phyloP scores from a whole-genome alignment of 1,140 invertebrate genomes.

The Drosophila kikkawai region DNA sequence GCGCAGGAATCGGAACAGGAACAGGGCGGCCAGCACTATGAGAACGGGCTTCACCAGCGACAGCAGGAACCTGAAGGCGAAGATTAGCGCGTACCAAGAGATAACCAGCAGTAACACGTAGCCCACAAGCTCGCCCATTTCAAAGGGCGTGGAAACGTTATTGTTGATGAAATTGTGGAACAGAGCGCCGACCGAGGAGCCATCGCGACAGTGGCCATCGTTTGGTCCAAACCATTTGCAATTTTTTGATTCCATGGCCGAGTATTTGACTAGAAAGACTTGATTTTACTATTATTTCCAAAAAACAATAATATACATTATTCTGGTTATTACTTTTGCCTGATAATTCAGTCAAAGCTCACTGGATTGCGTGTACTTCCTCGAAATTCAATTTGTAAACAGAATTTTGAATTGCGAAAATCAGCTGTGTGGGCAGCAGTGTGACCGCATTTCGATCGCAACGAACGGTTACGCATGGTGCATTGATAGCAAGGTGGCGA shows the following conservation, averaged over 20 bases:
- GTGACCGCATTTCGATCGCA: constrained; percentile 22
- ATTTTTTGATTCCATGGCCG: constrained; percentile 18
- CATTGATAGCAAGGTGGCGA: not conserved
- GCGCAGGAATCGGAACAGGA: constrained; percentile 35
- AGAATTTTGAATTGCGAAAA: constrained; percentile 11
- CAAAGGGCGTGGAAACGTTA: constrained; percentile 50
- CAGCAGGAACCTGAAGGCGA: constrained; percentile 31
- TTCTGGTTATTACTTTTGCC: not conserved
- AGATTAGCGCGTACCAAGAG: constrained; percentile 43
- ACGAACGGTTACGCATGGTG: not conserved
- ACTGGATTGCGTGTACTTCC: constrained; percentile 2
- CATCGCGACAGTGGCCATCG: constrained; percentile 22
- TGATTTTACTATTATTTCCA: not conserved
- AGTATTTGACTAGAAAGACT: not conserved
- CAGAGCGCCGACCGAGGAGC: not conserved
- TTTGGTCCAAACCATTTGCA: not conserved
- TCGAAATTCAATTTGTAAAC: constrained; percentile 3
- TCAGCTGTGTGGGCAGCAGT: constrained; percentile 2
- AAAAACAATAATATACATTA: not conserved
- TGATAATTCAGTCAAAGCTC: not conserved
- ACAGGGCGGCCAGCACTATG: constrained; percentile 22
- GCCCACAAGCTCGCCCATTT: constrained; percentile 55
- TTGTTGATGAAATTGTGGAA: constrained; percentile 51
- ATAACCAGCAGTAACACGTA: constrained; percentile 47
- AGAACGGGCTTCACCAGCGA: constrained; percentile 52